These are phyloP conservation scores for Dreissena rostriformis DNA, from an alignment of 1,140 invertebrate species.

Conservation along the genomic window DNA sequence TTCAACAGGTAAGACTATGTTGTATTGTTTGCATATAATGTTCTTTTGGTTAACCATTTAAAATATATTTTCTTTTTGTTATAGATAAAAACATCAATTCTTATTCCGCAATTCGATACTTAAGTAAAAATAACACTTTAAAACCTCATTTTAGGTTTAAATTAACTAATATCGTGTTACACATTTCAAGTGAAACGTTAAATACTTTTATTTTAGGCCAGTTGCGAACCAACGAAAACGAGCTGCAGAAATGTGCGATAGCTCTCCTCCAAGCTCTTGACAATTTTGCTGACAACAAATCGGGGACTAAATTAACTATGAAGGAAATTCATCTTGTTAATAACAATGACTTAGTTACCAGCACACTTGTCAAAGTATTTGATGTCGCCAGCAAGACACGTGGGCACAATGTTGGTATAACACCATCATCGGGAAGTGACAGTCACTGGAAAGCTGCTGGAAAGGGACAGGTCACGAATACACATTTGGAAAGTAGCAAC, in stretches of 20 bases:
- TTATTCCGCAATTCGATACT: not conserved
- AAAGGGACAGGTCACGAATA: too few relatives aligned
- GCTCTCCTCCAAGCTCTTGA: slow-evolving; percentile 19
- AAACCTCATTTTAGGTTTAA: too few relatives aligned
- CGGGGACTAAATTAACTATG: not conserved
- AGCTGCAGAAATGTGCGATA: not conserved
- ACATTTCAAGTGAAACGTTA: not conserved
- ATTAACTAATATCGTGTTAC: not conserved
- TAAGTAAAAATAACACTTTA: too few relatives aligned
- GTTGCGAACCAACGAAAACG: slow-evolving; percentile 7
- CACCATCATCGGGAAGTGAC: too few relatives aligned
- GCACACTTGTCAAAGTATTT: slow-evolving; percentile 8
- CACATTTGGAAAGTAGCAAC: too few relatives aligned
- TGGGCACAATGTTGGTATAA: not conserved
- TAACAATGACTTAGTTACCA: not conserved
- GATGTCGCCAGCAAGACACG: not conserved
- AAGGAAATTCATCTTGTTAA: slow-evolving; percentile 26
- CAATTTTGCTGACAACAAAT: not conserved
- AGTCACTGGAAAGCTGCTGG: too few relatives aligned
- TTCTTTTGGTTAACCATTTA: not conserved
- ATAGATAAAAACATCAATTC: not conserved
- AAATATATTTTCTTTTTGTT: not conserved
- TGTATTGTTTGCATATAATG: not conserved
- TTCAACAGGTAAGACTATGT: slow-evolving; percentile 24
- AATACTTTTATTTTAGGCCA: slow-evolving; percentile 1